Conservation (phyloP, 92 coral and sea anemone genomes). For the Heteractis magnifica region DNA sequence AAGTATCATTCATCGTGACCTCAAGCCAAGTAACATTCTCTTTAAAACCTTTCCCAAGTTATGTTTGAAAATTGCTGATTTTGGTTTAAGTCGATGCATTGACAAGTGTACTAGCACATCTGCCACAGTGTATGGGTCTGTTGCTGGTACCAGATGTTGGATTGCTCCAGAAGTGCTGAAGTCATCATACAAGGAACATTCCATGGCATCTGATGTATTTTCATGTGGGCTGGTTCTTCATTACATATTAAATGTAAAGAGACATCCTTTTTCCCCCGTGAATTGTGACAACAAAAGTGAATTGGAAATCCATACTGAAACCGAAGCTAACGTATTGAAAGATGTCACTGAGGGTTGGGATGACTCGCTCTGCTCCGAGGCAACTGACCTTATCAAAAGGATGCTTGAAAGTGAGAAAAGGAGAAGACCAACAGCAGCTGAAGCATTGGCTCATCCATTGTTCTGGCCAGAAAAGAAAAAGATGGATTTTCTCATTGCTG, state of each 20-base stretch:
- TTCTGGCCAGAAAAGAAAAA: slow-evolving; percentile 39
- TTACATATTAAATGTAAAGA: slow-evolving; percentile 14
- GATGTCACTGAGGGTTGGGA: background rate
- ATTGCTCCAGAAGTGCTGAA: background rate
- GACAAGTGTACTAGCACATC: slow-evolving; percentile 9
- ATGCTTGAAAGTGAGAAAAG: slow-evolving; percentile 9
- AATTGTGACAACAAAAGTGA: background rate
- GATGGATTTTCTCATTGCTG: no score
- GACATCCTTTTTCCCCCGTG: slow-evolving; percentile 27
- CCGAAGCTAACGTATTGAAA: slow-evolving; percentile 22
- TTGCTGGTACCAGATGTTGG: no score
- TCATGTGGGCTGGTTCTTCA: slow-evolving; percentile 30
- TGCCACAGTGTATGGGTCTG: no score
- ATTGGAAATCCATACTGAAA: background rate
- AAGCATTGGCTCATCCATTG: background rate
- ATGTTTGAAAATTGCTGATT: slow-evolving; percentile 35
- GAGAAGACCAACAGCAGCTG: slow-evolving; percentile 7
- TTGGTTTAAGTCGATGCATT: slow-evolving; percentile 23
- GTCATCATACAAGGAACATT: no score
- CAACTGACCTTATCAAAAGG: slow-evolving; percentile 11
- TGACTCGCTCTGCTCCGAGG: slow-evolving; percentile 16
- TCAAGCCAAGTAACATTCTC: slow-evolving; percentile 54
- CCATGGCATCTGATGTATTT: slow-evolving; percentile 24
- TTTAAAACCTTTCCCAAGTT: slow-evolving; percentile 36
- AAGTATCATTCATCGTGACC: slow-evolving; percentile 46